phyloP scores from a whole-genome alignment of 92 coral and sea anemone species.

The Epizoanthus scotinus region DNA sequence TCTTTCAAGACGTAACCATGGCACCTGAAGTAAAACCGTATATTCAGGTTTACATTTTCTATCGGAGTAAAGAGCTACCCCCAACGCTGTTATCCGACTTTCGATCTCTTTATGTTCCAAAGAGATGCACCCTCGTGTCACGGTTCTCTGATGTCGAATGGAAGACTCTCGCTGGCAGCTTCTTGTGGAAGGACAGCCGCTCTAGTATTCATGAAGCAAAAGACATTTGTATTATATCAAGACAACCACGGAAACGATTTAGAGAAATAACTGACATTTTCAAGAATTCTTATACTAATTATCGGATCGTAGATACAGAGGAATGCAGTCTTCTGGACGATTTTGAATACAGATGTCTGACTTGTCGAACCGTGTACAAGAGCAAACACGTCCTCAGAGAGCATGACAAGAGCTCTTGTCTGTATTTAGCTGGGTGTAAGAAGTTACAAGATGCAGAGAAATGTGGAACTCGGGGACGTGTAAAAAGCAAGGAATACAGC shows the following conservation, averaged over 20 bases:
- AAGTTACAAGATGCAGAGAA: constrained; percentile 42
- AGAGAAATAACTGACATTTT: constrained; percentile 51
- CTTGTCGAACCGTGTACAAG: constrained; percentile 68
- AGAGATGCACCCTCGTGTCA: constrained; percentile 47
- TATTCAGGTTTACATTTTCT: constrained; percentile 65
- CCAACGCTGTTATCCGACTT: constrained; percentile 79
- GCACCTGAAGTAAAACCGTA: constrained; percentile 61
- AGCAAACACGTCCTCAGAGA: constrained; percentile 51
- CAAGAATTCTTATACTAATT: constrained; percentile 40
- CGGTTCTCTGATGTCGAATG: constrained; percentile 52
- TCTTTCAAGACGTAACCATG: constrained; percentile 62
- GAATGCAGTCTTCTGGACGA: constrained; percentile 58
- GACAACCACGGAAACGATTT: constrained; percentile 49
- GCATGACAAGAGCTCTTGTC: constrained; percentile 78
- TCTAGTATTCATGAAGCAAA: constrained; percentile 50
- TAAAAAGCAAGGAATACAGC: constrained; percentile 17
- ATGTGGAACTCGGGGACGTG: constrained; percentile 33
- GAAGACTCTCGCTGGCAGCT: constrained; percentile 46
- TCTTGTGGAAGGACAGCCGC: constrained; percentile 56
- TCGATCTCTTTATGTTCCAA: constrained; percentile 72
- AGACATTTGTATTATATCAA: constrained; percentile 69
- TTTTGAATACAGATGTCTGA: constrained; percentile 63
- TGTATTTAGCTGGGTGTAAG: constrained; percentile 76
- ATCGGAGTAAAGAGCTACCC: constrained; percentile 71
- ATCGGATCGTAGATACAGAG: constrained; percentile 44